Evolutionary conservation across 2,797 vertebrate genomes (phyloP), one percentile per base, ranked within the genome.

Genomic region (Pipistrellus pipistrellus): DNA sequence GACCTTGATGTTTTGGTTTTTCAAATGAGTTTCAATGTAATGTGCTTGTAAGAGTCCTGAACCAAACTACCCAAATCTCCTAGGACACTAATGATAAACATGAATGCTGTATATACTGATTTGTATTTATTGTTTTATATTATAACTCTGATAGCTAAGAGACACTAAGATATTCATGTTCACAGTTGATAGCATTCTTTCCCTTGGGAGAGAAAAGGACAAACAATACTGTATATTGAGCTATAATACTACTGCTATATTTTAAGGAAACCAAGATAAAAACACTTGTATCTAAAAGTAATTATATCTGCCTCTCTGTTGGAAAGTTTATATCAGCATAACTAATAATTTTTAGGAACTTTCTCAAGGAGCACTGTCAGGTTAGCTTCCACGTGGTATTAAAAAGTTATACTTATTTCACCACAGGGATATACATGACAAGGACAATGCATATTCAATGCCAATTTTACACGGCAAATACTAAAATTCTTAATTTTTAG

Each of bases 81-180:
- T n/a, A 86, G 55, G 21, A 64, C 15, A n/a, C 71, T 80, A 64
- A 59, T 35, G 80, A 80, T 84, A 93, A 85, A 32, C 68, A 66
- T 44, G 32, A 86, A 55, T 77, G 8, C 0, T 71, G 14, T 64
- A 44, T 78, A 46, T 85, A 55, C 23, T 38, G 14, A 88, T 68
- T 88, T 53, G 23, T 15, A 57, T 66, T 76, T 81, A 35, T 41
- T 85, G 32, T 66, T 71, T 92, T 84, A 80, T 1, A 73, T 80
- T 93, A 68, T 38, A 90, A 82, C 66, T 91, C 8, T 72, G 18
- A 77, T 38, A 66, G 27, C 17, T 76, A 84, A 93, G 35, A 85
- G 46, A 84, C 9, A 80, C 25, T 86, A 72, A 83, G 18, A 59
- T 75, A 73, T 66, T 82, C 32, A 72, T 59, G 18, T 83, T 80